Base-by-base conservation (phyloP, 1,140 invertebrate genomes). In the Drosophila persimilis region DNA sequence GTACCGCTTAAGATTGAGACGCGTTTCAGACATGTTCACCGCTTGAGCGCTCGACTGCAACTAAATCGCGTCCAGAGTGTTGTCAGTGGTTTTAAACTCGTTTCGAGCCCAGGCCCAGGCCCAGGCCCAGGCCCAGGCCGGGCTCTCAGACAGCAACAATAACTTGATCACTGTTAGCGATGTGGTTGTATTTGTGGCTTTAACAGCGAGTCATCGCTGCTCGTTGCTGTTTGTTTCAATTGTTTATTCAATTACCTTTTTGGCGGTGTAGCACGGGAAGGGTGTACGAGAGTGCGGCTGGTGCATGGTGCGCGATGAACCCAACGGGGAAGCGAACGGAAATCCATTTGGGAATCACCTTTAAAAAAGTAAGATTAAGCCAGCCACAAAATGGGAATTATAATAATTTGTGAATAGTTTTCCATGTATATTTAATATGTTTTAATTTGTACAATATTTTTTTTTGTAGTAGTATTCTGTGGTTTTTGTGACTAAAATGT, bases 61-160 rank as follows among this genome's bases (percentile, higher is more conserved):
- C 81, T 86, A 88, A 86, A 61, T 59, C 83, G 74, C 70, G 58
- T 47, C 55, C 78, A 56, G 62, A 57, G 48, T 20, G 26, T 44
- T 60, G 74, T 61, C 61, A 52, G 77, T 57, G 81, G 83, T 86
- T 86, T 86, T 86, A 86, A 86, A 78, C 81, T 80, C 54, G 81
- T 80, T 69, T 67, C n/a, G 67, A 74, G 5, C 24, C 4, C 58
- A 77, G 80, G 50, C 43, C 26, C 8, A 8, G 9, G 54, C 43
- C 26, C 8, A 8, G 9, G 54, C 9, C 46, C 20, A 20, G 20
- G 2, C 41, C 59, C 73, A 80, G 51, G 43, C 26, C 9, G 8
- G 11, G 54, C n/a, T 54, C 41, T 50, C 50, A 20, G 7, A 44
- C 13, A 65, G 35, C 11, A 35, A 43, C 9, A 48, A 54, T 35